Percentiles rank a stretch among this genome's conserved stretches.
Evolutionary conservation across 2,888 invertebrate genomes (phyloP).

Genomic region (Torymus auratus): DNA sequence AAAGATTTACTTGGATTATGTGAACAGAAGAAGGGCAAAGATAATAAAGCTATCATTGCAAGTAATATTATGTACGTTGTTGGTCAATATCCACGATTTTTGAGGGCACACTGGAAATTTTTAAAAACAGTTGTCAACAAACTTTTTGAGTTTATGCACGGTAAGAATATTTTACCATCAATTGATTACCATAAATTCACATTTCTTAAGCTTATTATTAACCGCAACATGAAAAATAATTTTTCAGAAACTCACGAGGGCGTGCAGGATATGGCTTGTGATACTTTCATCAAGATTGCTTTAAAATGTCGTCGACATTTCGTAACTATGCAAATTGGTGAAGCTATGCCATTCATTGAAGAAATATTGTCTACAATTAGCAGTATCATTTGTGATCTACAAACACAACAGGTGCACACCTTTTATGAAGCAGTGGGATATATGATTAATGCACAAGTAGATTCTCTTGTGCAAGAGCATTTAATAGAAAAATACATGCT

Average conservation of each 20-base stretch:
- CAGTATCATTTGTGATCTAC: constrained; percentile 98
- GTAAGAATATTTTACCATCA: constrained; percentile 66
- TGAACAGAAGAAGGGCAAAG: constrained; percentile 98
- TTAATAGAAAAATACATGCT: constrained; percentile 98
- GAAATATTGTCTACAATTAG: constrained; percentile 97
- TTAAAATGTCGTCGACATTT: constrained; percentile 98
- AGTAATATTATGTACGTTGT: constrained; percentile 99
- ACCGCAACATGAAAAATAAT: constrained; percentile 31
- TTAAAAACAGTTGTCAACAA: constrained; percentile 99
- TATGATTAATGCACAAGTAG: constrained; percentile 98
- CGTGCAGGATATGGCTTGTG: constrained; percentile 99
- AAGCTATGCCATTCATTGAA: constrained; percentile 98
- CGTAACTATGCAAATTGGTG: constrained; percentile 96
- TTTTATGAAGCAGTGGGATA: constrained; percentile 99
- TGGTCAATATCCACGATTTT: constrained; percentile 98
- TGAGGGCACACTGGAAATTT: constrained; percentile 99
- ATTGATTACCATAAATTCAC: not conserved
- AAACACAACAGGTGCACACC: constrained; percentile 97
- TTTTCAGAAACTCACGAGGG: constrained; percentile 96
- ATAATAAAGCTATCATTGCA: constrained; percentile 99
- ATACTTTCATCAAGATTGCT: constrained; percentile 99
- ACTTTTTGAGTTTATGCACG: constrained; percentile 99
- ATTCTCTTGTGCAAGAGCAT: constrained; percentile 92
- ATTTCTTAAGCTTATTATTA: no score
- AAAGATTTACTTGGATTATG: constrained; percentile 97